Conservation (phyloP, 2,888 invertebrate genomes). For the Tetragnatha montana region DNA sequence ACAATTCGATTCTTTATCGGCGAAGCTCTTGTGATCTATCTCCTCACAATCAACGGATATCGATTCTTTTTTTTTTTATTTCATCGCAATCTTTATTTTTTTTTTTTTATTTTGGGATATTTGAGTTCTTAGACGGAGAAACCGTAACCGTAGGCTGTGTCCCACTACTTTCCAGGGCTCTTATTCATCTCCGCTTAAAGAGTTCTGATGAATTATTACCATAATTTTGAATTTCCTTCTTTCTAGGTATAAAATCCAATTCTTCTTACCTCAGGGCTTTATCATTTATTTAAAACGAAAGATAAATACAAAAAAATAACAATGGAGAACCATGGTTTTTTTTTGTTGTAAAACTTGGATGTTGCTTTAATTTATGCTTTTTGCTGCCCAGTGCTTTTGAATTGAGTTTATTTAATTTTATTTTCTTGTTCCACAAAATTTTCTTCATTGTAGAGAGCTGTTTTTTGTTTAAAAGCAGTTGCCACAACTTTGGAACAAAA, state of each 20-base stretch:
- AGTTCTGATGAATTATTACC: slow-evolving; percentile 58
- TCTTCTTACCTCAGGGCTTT: slow-evolving; percentile 14
- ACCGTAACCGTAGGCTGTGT: background rate
- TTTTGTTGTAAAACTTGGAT: background rate
- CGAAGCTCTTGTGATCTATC: slow-evolving; percentile 32
- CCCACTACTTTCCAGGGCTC: background rate
- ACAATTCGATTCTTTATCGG: slow-evolving; percentile 50
- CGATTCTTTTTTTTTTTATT: slow-evolving; percentile 12
- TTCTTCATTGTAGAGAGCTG: background rate
- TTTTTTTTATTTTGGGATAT: slow-evolving; percentile 2
- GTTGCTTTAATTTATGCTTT: background rate
- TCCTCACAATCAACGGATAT: slow-evolving; percentile 48
- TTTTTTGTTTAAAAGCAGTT: background rate
- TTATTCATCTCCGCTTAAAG: background rate
- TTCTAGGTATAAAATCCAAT: slow-evolving; percentile 28
- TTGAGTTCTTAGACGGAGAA: background rate
- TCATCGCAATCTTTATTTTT: slow-evolving; percentile 4
- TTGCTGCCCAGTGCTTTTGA: background rate
- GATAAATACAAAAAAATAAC: slow-evolving; percentile 1
- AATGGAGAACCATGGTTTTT: background rate
- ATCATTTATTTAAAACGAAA: slow-evolving; percentile 47
- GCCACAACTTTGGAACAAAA: background rate
- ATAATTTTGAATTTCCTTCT: slow-evolving; percentile 38
- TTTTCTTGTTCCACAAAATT: slow-evolving; percentile 5
- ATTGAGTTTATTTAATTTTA: slow-evolving; percentile 37